Conservation (phyloP, 2,797 vertebrate genomes). For the Cyclura pinguis region DNA sequence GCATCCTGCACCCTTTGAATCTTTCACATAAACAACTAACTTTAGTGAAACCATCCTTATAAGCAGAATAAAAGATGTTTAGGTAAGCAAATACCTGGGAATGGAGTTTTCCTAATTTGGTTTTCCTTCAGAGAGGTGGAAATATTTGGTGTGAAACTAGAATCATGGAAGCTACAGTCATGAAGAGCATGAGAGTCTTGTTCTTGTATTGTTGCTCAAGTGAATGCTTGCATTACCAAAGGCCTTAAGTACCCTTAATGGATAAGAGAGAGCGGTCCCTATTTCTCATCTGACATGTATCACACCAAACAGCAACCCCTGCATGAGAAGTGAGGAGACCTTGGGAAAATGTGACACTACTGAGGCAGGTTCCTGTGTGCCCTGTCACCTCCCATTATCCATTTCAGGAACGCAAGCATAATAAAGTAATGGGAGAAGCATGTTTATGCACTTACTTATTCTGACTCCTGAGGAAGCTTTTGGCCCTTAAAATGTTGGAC, state of each 20-base stretch:
- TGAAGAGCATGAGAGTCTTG: not conserved
- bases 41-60: conserved; percentile 4
- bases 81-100: not conserved
- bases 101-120: not conserved
- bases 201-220: not conserved
- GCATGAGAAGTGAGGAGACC: not conserved
- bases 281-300: not conserved
- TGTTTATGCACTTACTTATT: not conserved
- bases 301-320: too few species aligned
- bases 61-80: conserved; percentile 22
- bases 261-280: not conserved
- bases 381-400: not conserved
- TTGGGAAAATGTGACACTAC: not conserved
- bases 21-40: not conserved
- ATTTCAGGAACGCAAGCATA: not conserved
- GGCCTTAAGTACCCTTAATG: not conserved
- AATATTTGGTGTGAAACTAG: not conserved
- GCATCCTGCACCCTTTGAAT: conserved; percentile 1
- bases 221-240: not conserved
- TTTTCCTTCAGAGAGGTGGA: not conserved
- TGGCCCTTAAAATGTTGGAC: not conserved
- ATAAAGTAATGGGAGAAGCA: not conserved
- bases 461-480: not conserved
- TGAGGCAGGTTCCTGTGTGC: not conserved
- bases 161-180: not conserved